Evolutionary conservation across 2,888 invertebrate species (phyloP), one percentile per base, ranked within the genome.

Genomic region (Nomada hirtipes): DNA sequence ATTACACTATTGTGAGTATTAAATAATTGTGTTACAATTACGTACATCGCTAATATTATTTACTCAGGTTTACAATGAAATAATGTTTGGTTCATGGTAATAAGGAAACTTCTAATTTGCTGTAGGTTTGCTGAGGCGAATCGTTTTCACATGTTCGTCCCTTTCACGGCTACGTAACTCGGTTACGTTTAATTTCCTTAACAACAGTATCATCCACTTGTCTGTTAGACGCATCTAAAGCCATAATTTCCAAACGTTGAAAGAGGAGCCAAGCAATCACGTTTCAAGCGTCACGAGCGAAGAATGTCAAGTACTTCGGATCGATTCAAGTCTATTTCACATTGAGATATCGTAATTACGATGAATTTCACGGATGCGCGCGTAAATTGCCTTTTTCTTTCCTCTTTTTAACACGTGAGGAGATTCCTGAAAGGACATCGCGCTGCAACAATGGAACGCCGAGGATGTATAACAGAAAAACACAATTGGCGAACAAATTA

Each of bases 181-280:
- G n/a, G 65, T 52, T 13, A 7, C 65, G 13, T 11, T 65, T 52
- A 13, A 52, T 52, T 65, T 65, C n/a, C 29, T 13, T 50, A n/a
- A n/a, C 26, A 52, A 64, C 26, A n/a, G n/a, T 13, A 65, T 65
- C 50, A 29, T n/a, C 13, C 29, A 65, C 29, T 65, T 52, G 65
- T 3, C 29, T 13, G 50, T 29, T n/a, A 3, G 7, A 29, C 4
- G 4, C 64, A 10, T 10, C 18, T 50, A 29, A 65, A 50, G 29
- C 18, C 29, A 29, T 29, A 65, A 65, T 29, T n/a, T 50, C 64
- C 2, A 64, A 64, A 26, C 65, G 29, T 52, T 15, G 65, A 52
- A 65, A n/a, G n/a, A n/a, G 29, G 26, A 29, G n/a, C 50, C n/a
- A 65, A n/a, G 50, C 29, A 65, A 65, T 29, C 65, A 7, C 50